Conservation (phyloP, 2,113 vertebrate species). For the Carassius auratus region DNA sequence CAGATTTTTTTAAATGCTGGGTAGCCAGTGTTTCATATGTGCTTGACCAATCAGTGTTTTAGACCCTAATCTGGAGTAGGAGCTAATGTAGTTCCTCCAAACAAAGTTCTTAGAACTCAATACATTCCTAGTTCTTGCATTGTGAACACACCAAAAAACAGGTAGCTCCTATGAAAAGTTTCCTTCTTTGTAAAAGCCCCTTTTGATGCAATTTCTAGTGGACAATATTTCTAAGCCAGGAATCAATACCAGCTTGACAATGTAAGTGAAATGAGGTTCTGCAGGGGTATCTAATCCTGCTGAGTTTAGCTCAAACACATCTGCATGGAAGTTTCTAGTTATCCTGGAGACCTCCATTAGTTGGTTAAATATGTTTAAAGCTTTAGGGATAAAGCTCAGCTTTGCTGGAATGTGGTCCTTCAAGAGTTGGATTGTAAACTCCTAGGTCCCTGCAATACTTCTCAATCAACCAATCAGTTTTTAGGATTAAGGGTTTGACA, state of each 20-base stretch:
- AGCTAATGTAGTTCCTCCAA: no score
- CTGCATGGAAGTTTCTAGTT: not conserved
- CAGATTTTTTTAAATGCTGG: no score
- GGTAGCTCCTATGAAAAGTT: no score
- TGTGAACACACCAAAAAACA: no score
- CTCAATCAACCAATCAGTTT: not conserved
- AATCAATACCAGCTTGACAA: not conserved
- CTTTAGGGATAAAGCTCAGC: not conserved
- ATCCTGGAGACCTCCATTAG: no score
- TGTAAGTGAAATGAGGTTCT: not conserved
- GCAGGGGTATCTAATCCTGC: not conserved
- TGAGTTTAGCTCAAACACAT: not conserved
- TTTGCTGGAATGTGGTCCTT: not conserved
- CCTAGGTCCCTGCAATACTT: no score
- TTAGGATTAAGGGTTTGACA: not conserved
- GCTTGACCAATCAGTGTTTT: no score
- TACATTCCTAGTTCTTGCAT: no score
- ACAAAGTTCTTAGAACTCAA: no score
- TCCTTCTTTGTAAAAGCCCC: no score
- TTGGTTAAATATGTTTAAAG: not conserved
- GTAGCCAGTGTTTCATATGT: no score
- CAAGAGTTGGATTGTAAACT: not conserved
- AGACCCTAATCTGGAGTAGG: no score
- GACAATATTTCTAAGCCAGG: not conserved
- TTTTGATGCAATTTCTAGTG: not conserved